Evolutionary conservation across 2,113 vertebrate species (phyloP).

Genomic region (Anthoscopus minutus): DNA sequence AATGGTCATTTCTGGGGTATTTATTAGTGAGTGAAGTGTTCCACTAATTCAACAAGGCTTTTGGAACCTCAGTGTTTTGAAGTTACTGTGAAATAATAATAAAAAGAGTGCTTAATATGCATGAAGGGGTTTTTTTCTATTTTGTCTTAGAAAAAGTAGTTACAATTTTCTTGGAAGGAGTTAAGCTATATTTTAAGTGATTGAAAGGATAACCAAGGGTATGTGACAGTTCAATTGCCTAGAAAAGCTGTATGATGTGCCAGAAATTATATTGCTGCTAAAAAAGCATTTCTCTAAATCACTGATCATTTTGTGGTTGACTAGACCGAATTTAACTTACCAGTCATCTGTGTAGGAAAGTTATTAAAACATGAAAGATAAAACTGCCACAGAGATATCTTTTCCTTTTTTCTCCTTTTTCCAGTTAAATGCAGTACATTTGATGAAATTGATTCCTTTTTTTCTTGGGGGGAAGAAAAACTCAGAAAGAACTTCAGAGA

Average conservation of each 20-base stretch:
- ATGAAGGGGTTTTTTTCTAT: not conserved
- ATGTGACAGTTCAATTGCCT: not conserved
- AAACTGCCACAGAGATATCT: not conserved
- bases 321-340: not conserved
- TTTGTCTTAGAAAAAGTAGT: not conserved
- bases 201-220: not conserved
- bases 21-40: not conserved
- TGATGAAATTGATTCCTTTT: not conserved
- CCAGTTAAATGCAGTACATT: not conserved
- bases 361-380: not conserved
- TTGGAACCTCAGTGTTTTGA: not conserved
- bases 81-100: not conserved
- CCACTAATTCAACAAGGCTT: not conserved
- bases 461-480: rapidly evolving
- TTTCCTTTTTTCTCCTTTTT: not conserved
- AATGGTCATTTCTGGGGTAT: not conserved
- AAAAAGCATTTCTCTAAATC: not conserved
- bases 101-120: not conserved
- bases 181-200: not conserved
- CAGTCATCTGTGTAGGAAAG: not conserved
- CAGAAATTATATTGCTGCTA: not conserved
- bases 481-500: not conserved
- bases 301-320: not conserved
- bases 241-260: not conserved
- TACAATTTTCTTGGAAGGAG: not conserved